A percentile compares a stretch with the other conserved stretches of the same genome.
phyloP scores from a whole-genome alignment of 1,140 invertebrate genomes.

The Dendroctonus valens region DNA sequence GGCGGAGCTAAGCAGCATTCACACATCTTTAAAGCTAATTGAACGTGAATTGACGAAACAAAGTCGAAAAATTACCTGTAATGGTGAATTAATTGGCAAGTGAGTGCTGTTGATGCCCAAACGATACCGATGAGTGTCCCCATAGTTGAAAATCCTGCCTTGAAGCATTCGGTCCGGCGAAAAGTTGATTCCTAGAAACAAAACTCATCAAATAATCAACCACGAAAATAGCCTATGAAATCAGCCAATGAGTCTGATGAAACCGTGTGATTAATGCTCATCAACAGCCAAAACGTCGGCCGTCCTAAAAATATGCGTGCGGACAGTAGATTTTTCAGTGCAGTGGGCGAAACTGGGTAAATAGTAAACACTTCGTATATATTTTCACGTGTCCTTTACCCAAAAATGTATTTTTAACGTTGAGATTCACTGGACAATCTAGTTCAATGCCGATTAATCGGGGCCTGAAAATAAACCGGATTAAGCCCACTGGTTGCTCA shows the following conservation, averaged over 20 bases:
- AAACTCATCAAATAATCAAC: not conserved
- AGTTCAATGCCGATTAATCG: constrained; percentile 13
- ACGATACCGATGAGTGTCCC: constrained; percentile 84
- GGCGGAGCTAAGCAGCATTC: no score
- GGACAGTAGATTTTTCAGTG: no score
- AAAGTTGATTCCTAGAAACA: constrained; percentile 65
- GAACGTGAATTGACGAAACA: no score
- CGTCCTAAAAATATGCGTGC: no score
- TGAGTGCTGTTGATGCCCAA: constrained; percentile 84
- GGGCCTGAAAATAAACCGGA: not conserved
- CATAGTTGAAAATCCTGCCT: constrained; percentile 83
- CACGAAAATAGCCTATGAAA: no score
- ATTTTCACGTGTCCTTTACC: constrained; percentile 26
- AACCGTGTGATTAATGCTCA: no score
- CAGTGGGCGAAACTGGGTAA: constrained; percentile 12
- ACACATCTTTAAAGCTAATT: no score
- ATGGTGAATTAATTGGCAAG: constrained; percentile 85
- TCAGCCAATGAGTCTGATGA: no score
- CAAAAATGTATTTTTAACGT: constrained; percentile 18
- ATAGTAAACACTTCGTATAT: constrained; percentile 22
- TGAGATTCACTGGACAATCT: constrained; percentile 5
- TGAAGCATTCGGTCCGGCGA: constrained; percentile 87
- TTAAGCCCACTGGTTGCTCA: constrained; percentile 2
- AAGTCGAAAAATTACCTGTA: constrained; percentile 11
- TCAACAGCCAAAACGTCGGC: no score